Base-by-base conservation (phyloP, 2,888 invertebrate genomes). In the Torymus texanus region DNA sequence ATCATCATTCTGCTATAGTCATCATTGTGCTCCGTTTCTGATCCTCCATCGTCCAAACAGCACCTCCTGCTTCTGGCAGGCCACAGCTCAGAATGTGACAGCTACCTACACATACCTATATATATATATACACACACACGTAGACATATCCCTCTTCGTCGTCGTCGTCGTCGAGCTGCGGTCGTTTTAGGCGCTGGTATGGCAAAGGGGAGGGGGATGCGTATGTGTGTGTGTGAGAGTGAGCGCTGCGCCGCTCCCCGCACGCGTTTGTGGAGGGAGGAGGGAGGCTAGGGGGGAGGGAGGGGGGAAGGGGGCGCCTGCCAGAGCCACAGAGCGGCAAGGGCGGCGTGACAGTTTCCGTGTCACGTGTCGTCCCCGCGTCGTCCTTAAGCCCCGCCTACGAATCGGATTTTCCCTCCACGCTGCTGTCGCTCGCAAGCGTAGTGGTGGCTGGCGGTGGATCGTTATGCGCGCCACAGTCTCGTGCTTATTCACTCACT, bases 331-430 rank as follows among this genome's bases (percentile, higher is more conserved):
- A 50, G 74, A 56, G 68, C 29, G 61, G 75, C 84, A 88, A 89
- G 88, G 88, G 89, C 88, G 89, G 89, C 88, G 88, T 90, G 90
- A 90, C 90, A 90, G 88, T 90, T 90, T 89, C 88, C 88, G 88
- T 90, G 89, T 89, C 90, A 89, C 89, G 90, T 89, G 89, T 86
- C 84, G 86, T 87, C 59, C 61, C 62, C 66, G 41, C 41, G 41
- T 8, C 79, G 73, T 80, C 85, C 86, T 86, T 86, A 89, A 82
- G 89, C 89, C 83, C 88, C 90, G 90, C 90, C 90, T 88, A 88
- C 89, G 81, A 84, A 78, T 81, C 80, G 81, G 84, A 85, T 85
- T 87, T 85, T 85, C 85, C 83, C 83, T 83, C 80, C 73, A 81
- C 53, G 65, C 2, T 63, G 59, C 75, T 18, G 56, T 53, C 59